phyloP scores from a whole-genome alignment of 2,888 invertebrate species.

The Halictus quadricinctus region DNA sequence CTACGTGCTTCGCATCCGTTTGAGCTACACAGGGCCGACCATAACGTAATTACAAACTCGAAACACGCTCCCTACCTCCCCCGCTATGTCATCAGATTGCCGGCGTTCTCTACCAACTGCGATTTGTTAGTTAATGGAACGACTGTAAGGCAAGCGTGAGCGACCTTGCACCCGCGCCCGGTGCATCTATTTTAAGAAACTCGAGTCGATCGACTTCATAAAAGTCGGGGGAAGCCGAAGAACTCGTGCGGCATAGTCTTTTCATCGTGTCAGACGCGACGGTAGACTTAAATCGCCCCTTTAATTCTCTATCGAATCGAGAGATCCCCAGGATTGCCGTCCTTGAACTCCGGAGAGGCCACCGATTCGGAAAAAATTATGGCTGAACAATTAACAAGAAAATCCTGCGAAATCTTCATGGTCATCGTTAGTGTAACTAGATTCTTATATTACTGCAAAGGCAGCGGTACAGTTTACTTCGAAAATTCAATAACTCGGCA shows the following conservation, averaged over 20 bases:
- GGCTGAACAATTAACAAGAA: too few relatives aligned
- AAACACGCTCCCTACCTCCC: not conserved
- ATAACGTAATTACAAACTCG: not conserved
- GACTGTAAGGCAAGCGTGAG: not conserved
- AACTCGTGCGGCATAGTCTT: not conserved
- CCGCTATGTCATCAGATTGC: not conserved
- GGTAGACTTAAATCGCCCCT: not conserved
- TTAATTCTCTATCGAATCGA: not conserved
- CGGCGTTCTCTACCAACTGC: not conserved
- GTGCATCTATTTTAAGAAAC: slow-evolving; percentile 20
- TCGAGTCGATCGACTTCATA: slow-evolving; percentile 11
- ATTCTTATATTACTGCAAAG: too few relatives aligned
- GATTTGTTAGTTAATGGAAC: slow-evolving; percentile 8
- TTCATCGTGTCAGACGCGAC: not conserved
- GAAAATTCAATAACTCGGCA: too few relatives aligned
- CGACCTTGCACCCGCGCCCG: not conserved
- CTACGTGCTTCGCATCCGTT: not conserved
- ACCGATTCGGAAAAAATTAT: not conserved
- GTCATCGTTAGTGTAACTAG: too few relatives aligned
- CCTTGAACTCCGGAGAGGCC: not conserved
- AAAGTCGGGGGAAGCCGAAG: not conserved
- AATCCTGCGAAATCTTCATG: too few relatives aligned
- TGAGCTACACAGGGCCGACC: not conserved
- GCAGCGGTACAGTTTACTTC: too few relatives aligned
- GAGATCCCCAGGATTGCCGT: not conserved